Base-by-base conservation (phyloP, 37 sponge, comb jelly and placozoan species). In the Cliona cf. orientalis region DNA sequence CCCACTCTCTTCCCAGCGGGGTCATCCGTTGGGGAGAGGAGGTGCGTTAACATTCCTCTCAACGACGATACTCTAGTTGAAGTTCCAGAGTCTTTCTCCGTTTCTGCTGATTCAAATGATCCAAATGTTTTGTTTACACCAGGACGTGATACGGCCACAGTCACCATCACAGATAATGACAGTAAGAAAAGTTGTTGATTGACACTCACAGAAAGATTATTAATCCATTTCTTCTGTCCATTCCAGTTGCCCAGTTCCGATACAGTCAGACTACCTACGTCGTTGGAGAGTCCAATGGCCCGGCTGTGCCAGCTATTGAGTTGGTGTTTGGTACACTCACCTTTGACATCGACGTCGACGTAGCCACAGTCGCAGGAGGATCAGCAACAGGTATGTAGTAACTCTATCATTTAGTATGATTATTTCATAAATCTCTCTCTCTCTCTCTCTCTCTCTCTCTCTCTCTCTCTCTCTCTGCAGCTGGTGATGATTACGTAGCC, bases 371-470 rank as follows among this genome's bases (percentile, higher is more conserved):
- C 11, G 55, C 55, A 19, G 55, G 55, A 49, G 55, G 55, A 11
- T 19, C 14, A 19, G 55, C 55, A 49, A 49, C 55, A 49, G 55
- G 55, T 49, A 49, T n/a, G n/a, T n/a, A n/a, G n/a, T n/a, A n/a
- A n/a, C n/a, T n/a, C n/a, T n/a, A n/a, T n/a, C n/a, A n/a, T n/a
- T n/a, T n/a, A n/a, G n/a, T n/a, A n/a, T n/a, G n/a, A n/a, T n/a
- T n/a, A n/a, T 12, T 61, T 26, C 25, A 61, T 9, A n/a, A n/a
- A 61, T 71, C 71, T 22, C 46, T 43, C 46, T 71, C 71, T 71
- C 71, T 71, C 71, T 43, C 71, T 22, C 71, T 43, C n/a, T n/a
- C 46, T 33, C 58, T 56, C 59, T 34, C 39, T 53, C 75, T 33
- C 58, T 56, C 58, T 23, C 75, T 74, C 38, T 58, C 42, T 59